Evolutionary conservation across 2,888 invertebrate species (phyloP).

Genomic region (Formica aserva): DNA sequence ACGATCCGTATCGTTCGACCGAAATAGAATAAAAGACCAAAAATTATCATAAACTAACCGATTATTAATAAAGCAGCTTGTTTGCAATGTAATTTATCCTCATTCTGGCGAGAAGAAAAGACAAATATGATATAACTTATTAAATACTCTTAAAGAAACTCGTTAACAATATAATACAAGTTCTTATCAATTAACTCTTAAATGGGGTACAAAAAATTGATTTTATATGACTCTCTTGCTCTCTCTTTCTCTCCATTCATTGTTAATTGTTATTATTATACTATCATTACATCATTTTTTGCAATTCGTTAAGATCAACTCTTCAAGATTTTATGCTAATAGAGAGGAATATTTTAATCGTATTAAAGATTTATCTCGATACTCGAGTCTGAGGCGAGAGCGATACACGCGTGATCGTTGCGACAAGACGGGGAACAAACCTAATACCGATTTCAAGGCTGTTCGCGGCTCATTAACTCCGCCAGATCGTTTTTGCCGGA

Average conservation of each 20-base stretch:
- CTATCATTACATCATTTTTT: neutral
- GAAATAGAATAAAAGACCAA: conserved; percentile 25
- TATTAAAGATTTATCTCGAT: neutral
- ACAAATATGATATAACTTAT: neutral
- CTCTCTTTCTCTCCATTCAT: neutral
- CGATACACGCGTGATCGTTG: neutral
- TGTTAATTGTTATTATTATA: neutral
- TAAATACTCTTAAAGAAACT: neutral
- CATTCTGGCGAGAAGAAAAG: neutral
- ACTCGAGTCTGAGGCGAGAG: neutral
- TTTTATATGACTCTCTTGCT: neutral
- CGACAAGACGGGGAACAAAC: conserved; percentile 38
- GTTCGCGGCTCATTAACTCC: conserved; percentile 78
- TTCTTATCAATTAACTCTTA: neutral
- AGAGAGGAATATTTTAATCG: neutral
- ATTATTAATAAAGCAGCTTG: neutral
- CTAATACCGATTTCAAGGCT: conserved; percentile 76
- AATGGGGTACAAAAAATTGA: neutral
- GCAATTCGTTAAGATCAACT: neutral
- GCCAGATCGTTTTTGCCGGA: conserved; percentile 72
- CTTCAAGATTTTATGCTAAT: neutral
- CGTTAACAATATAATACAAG: neutral
- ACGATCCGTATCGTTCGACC: conserved; percentile 34
- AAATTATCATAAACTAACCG: neutral
- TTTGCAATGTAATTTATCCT: neutral